Percentiles rank a stretch among this genome's conserved stretches.
phyloP scores from a whole-genome alignment of 2,797 vertebrate genomes.

The Aselliscus stoliczkanus region DNA sequence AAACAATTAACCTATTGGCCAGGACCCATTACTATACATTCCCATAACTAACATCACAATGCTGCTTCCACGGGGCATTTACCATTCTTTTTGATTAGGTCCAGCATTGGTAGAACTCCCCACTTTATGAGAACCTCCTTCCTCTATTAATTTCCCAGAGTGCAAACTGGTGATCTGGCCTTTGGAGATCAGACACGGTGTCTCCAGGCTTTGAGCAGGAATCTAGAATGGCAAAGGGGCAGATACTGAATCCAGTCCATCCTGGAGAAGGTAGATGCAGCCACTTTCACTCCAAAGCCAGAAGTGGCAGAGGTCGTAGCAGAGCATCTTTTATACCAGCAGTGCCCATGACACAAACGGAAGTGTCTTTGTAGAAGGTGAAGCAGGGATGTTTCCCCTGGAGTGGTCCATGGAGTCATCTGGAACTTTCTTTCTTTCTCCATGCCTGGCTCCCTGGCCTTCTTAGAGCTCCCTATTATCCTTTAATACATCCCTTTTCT shows the following conservation, averaged over 20 bases:
- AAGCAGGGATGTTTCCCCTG: not conserved
- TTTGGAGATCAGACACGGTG: not conserved
- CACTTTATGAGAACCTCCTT: not conserved
- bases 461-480: not conserved
- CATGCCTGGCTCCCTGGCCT: not conserved
- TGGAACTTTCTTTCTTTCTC: not conserved
- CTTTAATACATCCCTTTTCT: not conserved
- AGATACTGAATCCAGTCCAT: not conserved
- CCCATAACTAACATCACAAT: not conserved
- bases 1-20: not conserved
- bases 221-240: not conserved
- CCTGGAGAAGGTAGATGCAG: not conserved
- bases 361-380: not conserved
- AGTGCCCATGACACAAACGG: not conserved
- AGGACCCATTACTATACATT: not conserved
- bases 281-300: not conserved
- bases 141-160: not conserved
- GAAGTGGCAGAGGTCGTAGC: too few relatives aligned
- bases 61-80: not conserved
- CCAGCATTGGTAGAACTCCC: not conserved
- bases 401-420: not conserved
- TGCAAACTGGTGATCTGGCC: not conserved
- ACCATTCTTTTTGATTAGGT: not conserved
- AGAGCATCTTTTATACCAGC: too few relatives aligned
- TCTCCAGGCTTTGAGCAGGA: not conserved